These are phyloP conservation scores for Mormyrops boulengeri DNA, from an alignment of 2,797 vertebrate species.

Conservation along the genomic window DNA sequence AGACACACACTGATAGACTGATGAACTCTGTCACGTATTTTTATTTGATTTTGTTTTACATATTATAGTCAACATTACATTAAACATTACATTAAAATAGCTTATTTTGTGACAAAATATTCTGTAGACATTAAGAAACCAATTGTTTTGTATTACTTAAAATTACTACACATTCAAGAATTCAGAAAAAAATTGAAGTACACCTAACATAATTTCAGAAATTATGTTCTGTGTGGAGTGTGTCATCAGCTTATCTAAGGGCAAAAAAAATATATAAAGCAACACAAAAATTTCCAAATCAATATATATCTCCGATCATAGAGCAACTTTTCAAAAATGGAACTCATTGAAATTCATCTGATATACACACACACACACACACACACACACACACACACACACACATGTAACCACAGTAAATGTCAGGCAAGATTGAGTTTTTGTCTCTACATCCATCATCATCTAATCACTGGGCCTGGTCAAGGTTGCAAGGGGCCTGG, in stretches of 20 bases:
- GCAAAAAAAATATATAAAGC: background rate
- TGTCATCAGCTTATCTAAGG: slow-evolving; percentile 23
- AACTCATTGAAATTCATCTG: slow-evolving; percentile 39
- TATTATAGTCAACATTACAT: slow-evolving; percentile 67
- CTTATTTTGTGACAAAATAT: slow-evolving; percentile 75
- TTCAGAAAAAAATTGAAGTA: slow-evolving; percentile 56
- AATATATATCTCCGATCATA: slow-evolving; percentile 17
- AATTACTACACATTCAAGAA: slow-evolving; percentile 71
- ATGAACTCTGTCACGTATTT: slow-evolving; percentile 37
- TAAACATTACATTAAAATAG: slow-evolving; percentile 55
- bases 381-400: background rate
- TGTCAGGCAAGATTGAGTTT: slow-evolving; percentile 37
- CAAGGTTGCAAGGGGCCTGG: background rate
- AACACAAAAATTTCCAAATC: slow-evolving; percentile 7
- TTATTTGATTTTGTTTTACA: slow-evolving; percentile 61
- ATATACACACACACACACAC: slow-evolving; percentile 36
- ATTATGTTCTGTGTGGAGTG: slow-evolving; percentile 53
- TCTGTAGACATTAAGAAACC: slow-evolving; percentile 58
- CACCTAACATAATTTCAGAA: slow-evolving; percentile 54
- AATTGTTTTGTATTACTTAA: slow-evolving; percentile 64
- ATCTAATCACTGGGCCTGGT: background rate
- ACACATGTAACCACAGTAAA: slow-evolving; percentile 55
- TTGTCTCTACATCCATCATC: slow-evolving; percentile 8
- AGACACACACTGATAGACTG: background rate
- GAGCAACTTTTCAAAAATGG: slow-evolving; percentile 1